phyloP scores from a whole-genome alignment of 1,140 invertebrate genomes.

The Drosophila pallidifrons region DNA sequence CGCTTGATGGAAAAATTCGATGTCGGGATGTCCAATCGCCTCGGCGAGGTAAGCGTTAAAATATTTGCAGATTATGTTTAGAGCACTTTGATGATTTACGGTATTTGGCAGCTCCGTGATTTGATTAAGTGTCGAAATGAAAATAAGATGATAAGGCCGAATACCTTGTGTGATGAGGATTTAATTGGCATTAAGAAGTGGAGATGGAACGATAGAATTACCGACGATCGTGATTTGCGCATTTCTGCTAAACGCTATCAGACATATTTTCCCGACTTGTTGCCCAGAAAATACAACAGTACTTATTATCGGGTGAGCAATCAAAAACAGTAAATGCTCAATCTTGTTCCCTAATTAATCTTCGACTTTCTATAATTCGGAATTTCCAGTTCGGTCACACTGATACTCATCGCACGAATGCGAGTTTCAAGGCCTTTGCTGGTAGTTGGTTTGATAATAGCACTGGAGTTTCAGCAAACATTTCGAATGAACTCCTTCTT shows the following conservation, averaged over 20 bases:
- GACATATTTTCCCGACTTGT: constrained; percentile 85
- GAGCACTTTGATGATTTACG: neutral
- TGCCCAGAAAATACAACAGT: constrained; percentile 62
- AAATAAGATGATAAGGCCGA: constrained; percentile 23
- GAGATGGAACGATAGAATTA: constrained; percentile 87
- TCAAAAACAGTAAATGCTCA: too few relatives aligned
- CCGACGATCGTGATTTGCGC: constrained; percentile 86
- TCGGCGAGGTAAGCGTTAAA: constrained; percentile 84
- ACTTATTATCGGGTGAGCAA: constrained; percentile 59
- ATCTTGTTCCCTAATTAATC: neutral
- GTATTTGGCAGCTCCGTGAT: constrained; percentile 73
- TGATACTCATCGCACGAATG: constrained; percentile 87
- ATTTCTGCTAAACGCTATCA: constrained; percentile 87
- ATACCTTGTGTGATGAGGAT: constrained; percentile 87
- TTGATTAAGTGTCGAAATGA: constrained; percentile 84
- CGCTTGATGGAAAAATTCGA: constrained; percentile 85
- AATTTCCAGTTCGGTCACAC: constrained; percentile 88
- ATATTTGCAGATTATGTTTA: neutral
- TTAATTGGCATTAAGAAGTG: constrained; percentile 87
- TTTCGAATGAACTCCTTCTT: too few relatives aligned
- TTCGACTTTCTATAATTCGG: neutral
- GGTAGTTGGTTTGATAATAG: constrained; percentile 88
- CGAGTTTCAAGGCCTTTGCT: constrained; percentile 88
- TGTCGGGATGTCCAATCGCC: constrained; percentile 74
- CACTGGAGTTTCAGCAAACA: constrained; percentile 74